These are phyloP conservation scores for Ammodramus savannarum DNA, from an alignment of 2,113 vertebrate genomes.

Conservation along the genomic window DNA sequence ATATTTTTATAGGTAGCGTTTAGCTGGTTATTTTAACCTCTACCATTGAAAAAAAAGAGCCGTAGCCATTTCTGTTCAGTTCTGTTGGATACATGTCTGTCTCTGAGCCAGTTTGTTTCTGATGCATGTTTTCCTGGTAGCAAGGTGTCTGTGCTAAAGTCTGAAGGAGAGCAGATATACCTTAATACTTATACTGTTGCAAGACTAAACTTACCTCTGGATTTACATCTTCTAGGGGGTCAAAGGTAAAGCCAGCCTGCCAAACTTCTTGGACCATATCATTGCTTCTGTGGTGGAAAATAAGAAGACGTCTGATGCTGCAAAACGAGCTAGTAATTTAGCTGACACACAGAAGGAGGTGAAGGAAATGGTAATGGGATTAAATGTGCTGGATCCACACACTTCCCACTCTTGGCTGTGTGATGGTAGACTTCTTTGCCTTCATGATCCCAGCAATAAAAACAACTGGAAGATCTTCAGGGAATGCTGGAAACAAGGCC, in stretches of 20 bases:
- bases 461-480: slow-evolving; percentile 99
- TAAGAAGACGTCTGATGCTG: slow-evolving; percentile 90
- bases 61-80: neutral
- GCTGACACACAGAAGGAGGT: slow-evolving; percentile 82
- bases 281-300: slow-evolving; percentile 99
- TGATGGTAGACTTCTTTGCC: slow-evolving; percentile 94
- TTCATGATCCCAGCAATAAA: slow-evolving; percentile 95
- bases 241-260: slow-evolving; percentile 92
- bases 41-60: neutral
- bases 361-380: slow-evolving; percentile 91
- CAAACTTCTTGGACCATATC: slow-evolving; percentile 97
- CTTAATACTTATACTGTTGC: neutral
- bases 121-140: neutral
- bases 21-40: neutral
- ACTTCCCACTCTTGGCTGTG: slow-evolving; percentile 98
- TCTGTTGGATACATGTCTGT: neutral
- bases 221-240: slow-evolving; percentile 78
- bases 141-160: neutral
- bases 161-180: neutral
- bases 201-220: neutral
- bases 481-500: slow-evolving; percentile 99
- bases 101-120: neutral
- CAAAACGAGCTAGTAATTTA: slow-evolving; percentile 77
- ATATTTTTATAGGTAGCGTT: neutral
- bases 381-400: slow-evolving; percentile 95